Percentiles rank a stretch among this genome's conserved stretches.
phyloP scores from a whole-genome alignment of 2,888 invertebrate genomes.

The Drosophila histrio region DNA sequence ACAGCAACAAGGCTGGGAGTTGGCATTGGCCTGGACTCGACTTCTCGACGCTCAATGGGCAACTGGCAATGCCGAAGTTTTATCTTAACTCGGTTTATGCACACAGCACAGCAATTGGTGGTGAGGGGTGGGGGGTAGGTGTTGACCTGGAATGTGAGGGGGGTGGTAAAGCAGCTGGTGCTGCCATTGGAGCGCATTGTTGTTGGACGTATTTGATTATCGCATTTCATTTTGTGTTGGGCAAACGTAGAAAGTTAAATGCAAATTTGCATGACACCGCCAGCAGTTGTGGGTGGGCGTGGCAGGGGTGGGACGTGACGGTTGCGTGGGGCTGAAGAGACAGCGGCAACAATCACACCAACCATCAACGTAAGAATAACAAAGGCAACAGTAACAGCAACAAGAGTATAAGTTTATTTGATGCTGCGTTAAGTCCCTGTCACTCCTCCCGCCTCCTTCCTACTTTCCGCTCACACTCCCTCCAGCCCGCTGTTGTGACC shows the following conservation, averaged over 20 bases:
- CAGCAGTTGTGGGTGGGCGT: conserved; percentile 31
- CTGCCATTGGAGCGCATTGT: conserved; percentile 59
- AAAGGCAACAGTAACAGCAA: conserved; percentile 51
- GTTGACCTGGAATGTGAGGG: background rate
- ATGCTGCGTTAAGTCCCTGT: conserved; percentile 52
- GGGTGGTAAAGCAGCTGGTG: conserved; percentile 29
- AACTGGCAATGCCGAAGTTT: conserved; percentile 69
- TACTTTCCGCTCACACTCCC: background rate
- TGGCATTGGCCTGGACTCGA: conserved; percentile 21
- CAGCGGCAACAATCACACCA: conserved; percentile 54
- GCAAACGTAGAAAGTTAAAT: conserved; percentile 75
- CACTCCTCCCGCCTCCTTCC: background rate
- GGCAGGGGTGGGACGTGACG: background rate
- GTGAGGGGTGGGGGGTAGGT: background rate
- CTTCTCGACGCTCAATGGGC: conserved; percentile 22
- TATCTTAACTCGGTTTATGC: conserved; percentile 53
- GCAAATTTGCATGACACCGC: conserved; percentile 76
- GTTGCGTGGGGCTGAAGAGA: background rate
- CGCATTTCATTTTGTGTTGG: conserved; percentile 78
- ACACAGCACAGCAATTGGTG: conserved; percentile 6
- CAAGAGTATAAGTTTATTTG: conserved; percentile 62
- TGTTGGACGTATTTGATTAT: conserved; percentile 75
- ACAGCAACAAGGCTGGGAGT: conserved; percentile 15
- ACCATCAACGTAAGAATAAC: conserved; percentile 64
- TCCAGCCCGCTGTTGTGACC: conserved; percentile 27